Conservation (phyloP, 2,888 invertebrate genomes). For the Julus scanicus region DNA sequence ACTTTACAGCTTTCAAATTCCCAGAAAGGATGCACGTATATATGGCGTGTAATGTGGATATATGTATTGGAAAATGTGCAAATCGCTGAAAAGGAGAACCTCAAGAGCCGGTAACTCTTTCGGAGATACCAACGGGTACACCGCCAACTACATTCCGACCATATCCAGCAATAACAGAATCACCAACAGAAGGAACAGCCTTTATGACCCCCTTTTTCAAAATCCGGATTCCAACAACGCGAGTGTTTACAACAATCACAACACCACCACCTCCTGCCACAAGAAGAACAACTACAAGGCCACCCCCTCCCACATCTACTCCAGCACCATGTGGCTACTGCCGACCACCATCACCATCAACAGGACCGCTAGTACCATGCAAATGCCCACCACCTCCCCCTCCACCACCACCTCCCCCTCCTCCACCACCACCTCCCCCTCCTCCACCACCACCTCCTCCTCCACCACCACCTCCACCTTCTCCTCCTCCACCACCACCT, state of each 20-base stretch:
- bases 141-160: slow-evolving; percentile 55
- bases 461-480: too few species aligned
- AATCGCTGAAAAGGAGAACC: slow-evolving; percentile 62
- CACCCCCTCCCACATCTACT: slow-evolving; percentile 62
- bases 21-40: slow-evolving; percentile 79
- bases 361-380: too few species aligned
- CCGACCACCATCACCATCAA: too few species aligned
- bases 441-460: too few species aligned
- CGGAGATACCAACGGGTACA: slow-evolving; percentile 57
- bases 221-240: slow-evolving; percentile 54
- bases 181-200: slow-evolving; percentile 39
- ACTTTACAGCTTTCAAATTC: slow-evolving; percentile 78
- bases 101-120: slow-evolving; percentile 58
- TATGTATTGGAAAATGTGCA: slow-evolving; percentile 64
- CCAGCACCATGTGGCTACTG: too few species aligned
- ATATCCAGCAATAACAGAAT: slow-evolving; percentile 48
- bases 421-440: too few species aligned
- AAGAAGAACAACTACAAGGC: slow-evolving; percentile 61
- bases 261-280: slow-evolving; percentile 59
- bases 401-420: too few species aligned
- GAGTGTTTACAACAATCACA: slow-evolving; percentile 53
- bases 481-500: too few species aligned
- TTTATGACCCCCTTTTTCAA: not conserved
- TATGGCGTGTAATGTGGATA: slow-evolving; percentile 80
- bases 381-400: too few species aligned